Evolutionary conservation across 2,888 invertebrate genomes (phyloP).

Genomic region (Glaucopsyche alexis): DNA sequence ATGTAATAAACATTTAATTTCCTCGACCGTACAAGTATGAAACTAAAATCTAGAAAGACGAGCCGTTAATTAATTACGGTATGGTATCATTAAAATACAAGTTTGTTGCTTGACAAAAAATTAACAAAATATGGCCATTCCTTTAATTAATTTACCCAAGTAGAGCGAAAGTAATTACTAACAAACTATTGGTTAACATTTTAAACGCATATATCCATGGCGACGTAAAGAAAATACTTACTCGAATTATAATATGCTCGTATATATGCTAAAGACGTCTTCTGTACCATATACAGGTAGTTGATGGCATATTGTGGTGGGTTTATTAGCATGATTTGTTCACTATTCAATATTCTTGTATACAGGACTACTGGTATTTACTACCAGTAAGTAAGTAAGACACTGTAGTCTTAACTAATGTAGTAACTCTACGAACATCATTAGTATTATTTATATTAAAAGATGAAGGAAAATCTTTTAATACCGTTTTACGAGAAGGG

Average conservation of each 20-base stretch:
- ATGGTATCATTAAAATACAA: neutral
- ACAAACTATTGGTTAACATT: neutral
- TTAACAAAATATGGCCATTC: neutral
- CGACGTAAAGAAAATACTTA: neutral
- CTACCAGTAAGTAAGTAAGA: neutral
- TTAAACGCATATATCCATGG: neutral
- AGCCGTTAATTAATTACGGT: too few relatives aligned
- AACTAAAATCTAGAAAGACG: too few relatives aligned
- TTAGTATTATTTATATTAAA: neutral
- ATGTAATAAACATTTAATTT: too few relatives aligned
- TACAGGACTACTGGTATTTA: too few relatives aligned
- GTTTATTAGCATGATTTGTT: conserved; percentile 7
- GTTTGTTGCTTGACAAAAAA: conserved; percentile 12
- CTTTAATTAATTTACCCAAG: conserved; percentile 7
- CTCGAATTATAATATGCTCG: conserved; percentile 1
- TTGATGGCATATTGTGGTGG: conserved; percentile 16
- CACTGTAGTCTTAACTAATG: neutral
- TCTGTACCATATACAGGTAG: conserved; percentile 10
- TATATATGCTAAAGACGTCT: conserved; percentile 11
- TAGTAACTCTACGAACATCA: neutral
- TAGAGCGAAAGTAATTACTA: conserved; percentile 4
- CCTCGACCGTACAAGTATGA: too few relatives aligned
- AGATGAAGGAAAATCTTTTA: too few relatives aligned
- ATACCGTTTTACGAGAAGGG: too few relatives aligned
- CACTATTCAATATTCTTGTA: neutral